Base-by-base conservation (phyloP, 2,797 vertebrate species). In the Melanotaenia maccullochi region DNA sequence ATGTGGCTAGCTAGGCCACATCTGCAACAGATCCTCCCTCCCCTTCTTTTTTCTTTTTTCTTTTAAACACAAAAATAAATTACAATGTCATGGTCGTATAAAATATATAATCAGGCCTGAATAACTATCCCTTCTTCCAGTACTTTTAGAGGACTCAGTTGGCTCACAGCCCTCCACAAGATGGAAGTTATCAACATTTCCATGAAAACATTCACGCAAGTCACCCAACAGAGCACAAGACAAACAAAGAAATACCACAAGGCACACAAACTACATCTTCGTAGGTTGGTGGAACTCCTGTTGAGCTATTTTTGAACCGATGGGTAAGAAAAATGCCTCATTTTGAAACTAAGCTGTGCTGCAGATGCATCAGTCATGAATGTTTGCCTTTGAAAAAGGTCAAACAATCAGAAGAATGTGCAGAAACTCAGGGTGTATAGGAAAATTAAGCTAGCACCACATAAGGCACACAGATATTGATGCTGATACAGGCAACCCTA, bases 261-360 rank as follows among this genome's bases (percentile, higher is more conserved):
- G 47, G 56, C 11, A 44, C 58, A 33, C 20, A 44, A 9, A 28
- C 54, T 33, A 24, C 70, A 61, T 83, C 73, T 60, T 74, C 68
- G 62, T 38, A 16, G 18, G 42, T 35, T n/a, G 24, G 20, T 47
- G 54, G 14, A 68, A 56, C 56, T 60, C 54, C 55, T 36, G 35
- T 25, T 9, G 62, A 38, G 64, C 76, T 82, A 78, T 75, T 73
- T 76, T 76, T 62, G 69, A 78, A 24, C 5, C 6, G 0, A 25
- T 20, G 35, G 57, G 38, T n/a, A 49, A 49, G 71, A 66, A 83
- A 30, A 47, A 62, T 16, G 20, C 22, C 51, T 90, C 70, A 87
- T 84, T 80, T 68, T 85, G 65, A 85, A 89, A 85, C 62, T 56
- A 60, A 71, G 66, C 44, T 76, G 66, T 9, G 40, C 58, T 38